Base-by-base conservation (phyloP, 1,140 invertebrate genomes). In the Octopus sinensis region DNA sequence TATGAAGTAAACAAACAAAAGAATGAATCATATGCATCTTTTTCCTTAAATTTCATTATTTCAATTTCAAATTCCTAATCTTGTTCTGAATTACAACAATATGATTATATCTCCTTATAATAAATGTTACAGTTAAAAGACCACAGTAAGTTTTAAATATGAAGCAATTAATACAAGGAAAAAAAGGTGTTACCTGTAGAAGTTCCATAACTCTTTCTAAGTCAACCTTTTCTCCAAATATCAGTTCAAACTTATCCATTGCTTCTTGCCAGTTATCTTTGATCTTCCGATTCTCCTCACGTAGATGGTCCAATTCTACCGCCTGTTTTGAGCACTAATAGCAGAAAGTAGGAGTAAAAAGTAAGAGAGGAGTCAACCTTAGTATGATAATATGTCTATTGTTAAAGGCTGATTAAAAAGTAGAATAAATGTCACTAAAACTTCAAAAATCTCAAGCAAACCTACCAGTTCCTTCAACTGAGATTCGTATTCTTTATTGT, bases 301-400 rank as follows among this genome's bases (percentile, higher is more conserved):
- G 93, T 9, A 94, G 87, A n/a, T 92, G 91, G 76, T 93, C 92
- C 51, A 94, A 90, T 53, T 93, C 92, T 12, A 94, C 94, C 6
- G 94, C 91, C 84, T 93, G 92, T 79, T 92, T 90, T 0, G 93
- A 88, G 51, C 88, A 86, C 90, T 90, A 84, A 13, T 83, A 84
- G 81, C 43, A 75, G n/a, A 53, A n/a, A 12, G 30, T 6, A 73
- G 9, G 13, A 73, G 30, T 43, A 62, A 62, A 62, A 62, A 62
- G 30, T 43, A 43, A 43, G 30, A 43, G 30, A 43, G 30, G 13
- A 6, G 9, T 73, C 30, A 17, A 73, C 30, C 13, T 12, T 73
- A 23, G 68, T 17, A 10, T 13, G 13, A 6, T 73, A n/a, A 12
- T 62, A 17, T 62, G 56, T 62, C 9, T 43, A 43, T 43, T 43